Percentiles rank a stretch among this genome's conserved stretches.
Evolutionary conservation across 2,797 vertebrate genomes (phyloP).

Genomic region (Enteromius paludinosus): DNA sequence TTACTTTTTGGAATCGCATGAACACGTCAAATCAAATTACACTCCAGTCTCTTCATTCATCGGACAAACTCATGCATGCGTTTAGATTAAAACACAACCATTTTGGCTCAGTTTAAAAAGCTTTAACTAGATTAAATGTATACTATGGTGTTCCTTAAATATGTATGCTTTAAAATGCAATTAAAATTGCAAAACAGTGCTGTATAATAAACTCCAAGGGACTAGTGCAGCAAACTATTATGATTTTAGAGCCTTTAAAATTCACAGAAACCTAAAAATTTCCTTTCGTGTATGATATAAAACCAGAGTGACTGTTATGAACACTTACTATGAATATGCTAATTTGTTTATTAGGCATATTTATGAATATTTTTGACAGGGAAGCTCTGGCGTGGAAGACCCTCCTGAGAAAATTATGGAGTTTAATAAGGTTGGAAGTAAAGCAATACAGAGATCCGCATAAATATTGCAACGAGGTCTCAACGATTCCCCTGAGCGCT

Average conservation of each 20-base stretch:
- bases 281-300: constrained; percentile 16
- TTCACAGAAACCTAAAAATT: constrained; percentile 32
- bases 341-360: constrained; percentile 60
- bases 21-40: not conserved
- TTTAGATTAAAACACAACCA: not conserved
- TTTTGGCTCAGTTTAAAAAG: not conserved
- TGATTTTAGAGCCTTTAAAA: constrained; percentile 27
- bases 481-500: constrained; percentile 77
- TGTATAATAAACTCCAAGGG: not conserved
- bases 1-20: not conserved
- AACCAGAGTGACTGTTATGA: constrained; percentile 32
- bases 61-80: not conserved
- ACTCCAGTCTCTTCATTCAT: not conserved
- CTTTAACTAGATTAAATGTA: not conserved
- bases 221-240: not conserved
- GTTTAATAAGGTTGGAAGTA: constrained; percentile 62
- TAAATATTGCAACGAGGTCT: constrained; percentile 80
- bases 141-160: not conserved
- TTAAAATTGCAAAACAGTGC: constrained; percentile 4
- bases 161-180: constrained; percentile 14
- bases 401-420: constrained; percentile 56
- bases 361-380: constrained; percentile 58
- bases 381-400: constrained; percentile 34
- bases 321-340: constrained; percentile 45
- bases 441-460: constrained; percentile 70